Evolutionary conservation across 2,113 vertebrate species (phyloP).

Genomic region (Athene cunicularia): DNA sequence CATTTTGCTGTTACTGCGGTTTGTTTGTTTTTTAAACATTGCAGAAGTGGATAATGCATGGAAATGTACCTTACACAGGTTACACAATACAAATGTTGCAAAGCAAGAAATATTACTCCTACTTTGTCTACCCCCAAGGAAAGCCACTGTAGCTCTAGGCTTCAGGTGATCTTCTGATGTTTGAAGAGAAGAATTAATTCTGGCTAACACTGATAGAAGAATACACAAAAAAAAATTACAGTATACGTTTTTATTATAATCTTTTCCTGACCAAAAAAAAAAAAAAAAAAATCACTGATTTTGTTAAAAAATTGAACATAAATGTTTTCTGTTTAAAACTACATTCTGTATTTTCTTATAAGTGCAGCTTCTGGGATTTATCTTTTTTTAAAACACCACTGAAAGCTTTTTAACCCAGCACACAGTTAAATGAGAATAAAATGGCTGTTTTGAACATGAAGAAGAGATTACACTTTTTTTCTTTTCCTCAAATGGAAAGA

Average conservation of each 20-base stretch:
- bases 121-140: background rate
- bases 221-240: background rate
- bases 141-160: background rate
- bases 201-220: background rate
- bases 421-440: background rate
- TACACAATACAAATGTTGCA: background rate
- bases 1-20: rapidly evolving
- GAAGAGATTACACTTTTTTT: background rate
- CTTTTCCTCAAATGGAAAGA: background rate
- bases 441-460: background rate
- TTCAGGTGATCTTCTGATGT: background rate
- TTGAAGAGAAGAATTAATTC: background rate
- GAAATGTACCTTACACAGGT: background rate
- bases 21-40: background rate
- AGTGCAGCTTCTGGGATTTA: background rate
- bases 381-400: background rate
- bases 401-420: background rate
- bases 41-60: background rate
- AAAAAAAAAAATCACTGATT: background rate
- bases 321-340: background rate
- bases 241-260: background rate
- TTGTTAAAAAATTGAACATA: background rate
- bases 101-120: background rate
- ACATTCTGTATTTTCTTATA: background rate
- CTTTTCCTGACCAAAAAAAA: background rate